phyloP scores from a whole-genome alignment of 2,113 vertebrate species.

The Sakesphorus luctuosus region DNA sequence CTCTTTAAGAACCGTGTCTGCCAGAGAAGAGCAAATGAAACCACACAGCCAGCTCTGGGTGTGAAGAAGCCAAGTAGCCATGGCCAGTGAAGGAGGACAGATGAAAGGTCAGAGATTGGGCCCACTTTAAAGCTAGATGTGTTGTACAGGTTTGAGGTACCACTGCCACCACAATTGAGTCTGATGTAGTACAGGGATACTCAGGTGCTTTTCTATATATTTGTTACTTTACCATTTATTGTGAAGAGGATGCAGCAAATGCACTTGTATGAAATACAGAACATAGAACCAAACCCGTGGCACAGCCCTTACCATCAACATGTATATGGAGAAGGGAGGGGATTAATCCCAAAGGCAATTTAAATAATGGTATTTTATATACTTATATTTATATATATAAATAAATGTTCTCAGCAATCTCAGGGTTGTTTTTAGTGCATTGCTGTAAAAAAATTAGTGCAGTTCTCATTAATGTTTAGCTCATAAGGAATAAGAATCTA shows the following conservation, averaged over 20 bases:
- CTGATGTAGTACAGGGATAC: constrained; percentile 44
- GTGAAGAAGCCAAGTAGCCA: neutral
- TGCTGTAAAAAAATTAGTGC: constrained; percentile 97
- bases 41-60: neutral
- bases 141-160: constrained; percentile 15
- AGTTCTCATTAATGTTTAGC: constrained; percentile 85
- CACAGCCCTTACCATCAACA: constrained; percentile 68
- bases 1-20: constrained; percentile 31
- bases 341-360: constrained; percentile 91
- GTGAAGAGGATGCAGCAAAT: constrained; percentile 68
- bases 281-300: constrained; percentile 70
- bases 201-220: constrained; percentile 39
- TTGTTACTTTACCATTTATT: constrained; percentile 58
- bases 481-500: constrained; percentile 84
- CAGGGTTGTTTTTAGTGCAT: constrained; percentile 92
- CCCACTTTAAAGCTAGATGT: constrained; percentile 25
- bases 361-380: constrained; percentile 92
- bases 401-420: constrained; percentile 91
- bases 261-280: constrained; percentile 65
- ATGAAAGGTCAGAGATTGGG: neutral
- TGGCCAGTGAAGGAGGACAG: neutral
- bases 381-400: constrained; percentile 91
- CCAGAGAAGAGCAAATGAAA: constrained; percentile 41
- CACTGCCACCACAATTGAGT: constrained; percentile 43
- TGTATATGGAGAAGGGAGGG: constrained; percentile 70